Evolutionary conservation across 2,797 vertebrate species (phyloP).

Genomic region (Bovichtus variegatus): DNA sequence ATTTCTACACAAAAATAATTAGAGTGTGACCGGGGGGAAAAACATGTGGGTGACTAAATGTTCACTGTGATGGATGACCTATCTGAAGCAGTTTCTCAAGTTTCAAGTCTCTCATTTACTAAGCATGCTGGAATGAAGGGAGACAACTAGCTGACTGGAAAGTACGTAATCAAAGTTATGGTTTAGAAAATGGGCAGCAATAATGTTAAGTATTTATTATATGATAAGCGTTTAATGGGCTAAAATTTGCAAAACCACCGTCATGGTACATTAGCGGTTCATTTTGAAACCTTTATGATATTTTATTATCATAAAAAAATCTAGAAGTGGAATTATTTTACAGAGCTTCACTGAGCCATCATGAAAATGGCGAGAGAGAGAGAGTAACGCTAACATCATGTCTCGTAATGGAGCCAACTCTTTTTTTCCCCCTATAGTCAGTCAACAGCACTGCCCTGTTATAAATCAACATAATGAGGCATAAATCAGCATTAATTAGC

Average conservation of each 20-base stretch:
- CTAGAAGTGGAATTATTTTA: not conserved
- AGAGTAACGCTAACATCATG: conserved; percentile 19
- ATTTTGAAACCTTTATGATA: conserved; percentile 17
- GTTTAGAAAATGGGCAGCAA: conserved; percentile 53
- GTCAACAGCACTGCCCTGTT: conserved; percentile 61
- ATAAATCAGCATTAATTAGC: conserved; percentile 80
- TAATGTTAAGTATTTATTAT: conserved; percentile 41
- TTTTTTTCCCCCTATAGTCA: conserved; percentile 38
- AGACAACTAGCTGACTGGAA: conserved; percentile 25
- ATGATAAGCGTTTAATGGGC: conserved; percentile 57
- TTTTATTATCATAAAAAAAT: conserved; percentile 22
- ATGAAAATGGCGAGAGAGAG: conserved; percentile 12
- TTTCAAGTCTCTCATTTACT: conserved; percentile 37
- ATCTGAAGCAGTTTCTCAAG: conserved; percentile 19
- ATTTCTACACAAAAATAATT: conserved; percentile 24
- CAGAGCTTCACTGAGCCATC: conserved; percentile 8
- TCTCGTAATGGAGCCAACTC: conserved; percentile 41
- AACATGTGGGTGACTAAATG: conserved; percentile 4
- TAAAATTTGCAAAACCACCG: conserved; percentile 22
- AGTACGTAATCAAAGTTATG: conserved; percentile 55
- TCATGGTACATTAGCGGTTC: conserved; percentile 4
- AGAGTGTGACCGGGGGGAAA: not conserved
- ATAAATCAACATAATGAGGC: conserved; percentile 82
- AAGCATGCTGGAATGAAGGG: conserved; percentile 12
- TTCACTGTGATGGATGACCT: conserved; percentile 41